Evolutionary conservation across 2,113 vertebrate genomes (phyloP).

Genomic region (Montifringilla adamsi): DNA sequence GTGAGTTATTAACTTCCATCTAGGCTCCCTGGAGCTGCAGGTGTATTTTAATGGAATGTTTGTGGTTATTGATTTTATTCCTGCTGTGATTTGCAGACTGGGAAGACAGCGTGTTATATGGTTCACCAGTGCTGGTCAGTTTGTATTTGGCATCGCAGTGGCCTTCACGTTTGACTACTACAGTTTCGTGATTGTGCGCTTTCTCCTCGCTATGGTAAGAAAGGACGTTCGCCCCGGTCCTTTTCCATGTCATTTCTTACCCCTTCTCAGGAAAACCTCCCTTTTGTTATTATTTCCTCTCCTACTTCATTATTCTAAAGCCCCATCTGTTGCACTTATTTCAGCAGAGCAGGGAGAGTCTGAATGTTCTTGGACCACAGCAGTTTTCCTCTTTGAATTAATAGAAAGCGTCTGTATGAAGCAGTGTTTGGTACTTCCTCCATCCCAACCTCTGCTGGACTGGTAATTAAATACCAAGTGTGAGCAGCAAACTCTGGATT

Average conservation of each 20-base stretch:
- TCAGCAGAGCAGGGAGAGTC: slow-evolving; percentile 63
- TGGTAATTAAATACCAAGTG: slow-evolving; percentile 59
- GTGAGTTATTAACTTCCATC: not conserved
- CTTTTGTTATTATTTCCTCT: slow-evolving; percentile 30
- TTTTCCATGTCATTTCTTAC: not conserved
- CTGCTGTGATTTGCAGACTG: slow-evolving; percentile 72
- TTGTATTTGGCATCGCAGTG: slow-evolving; percentile 80
- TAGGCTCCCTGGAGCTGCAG: not conserved
- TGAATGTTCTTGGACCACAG: slow-evolving; percentile 58
- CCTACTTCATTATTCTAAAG: slow-evolving; percentile 55
- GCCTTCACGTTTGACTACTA: slow-evolving; percentile 87
- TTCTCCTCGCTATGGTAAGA: slow-evolving; percentile 91
- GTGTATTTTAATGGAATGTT: not conserved
- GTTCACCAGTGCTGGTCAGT: slow-evolving; percentile 83
- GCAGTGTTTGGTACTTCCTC: slow-evolving; percentile 60
- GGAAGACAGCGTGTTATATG: slow-evolving; percentile 85
- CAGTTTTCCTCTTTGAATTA: slow-evolving; percentile 64
- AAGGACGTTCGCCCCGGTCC: not conserved
- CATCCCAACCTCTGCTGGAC: slow-evolving; percentile 63
- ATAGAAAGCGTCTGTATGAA: slow-evolving; percentile 52
- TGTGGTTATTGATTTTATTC: not conserved
- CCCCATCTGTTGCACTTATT: slow-evolving; percentile 61
- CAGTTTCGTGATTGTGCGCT: slow-evolving; percentile 81
- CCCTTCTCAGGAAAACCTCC: slow-evolving; percentile 36
- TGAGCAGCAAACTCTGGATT: slow-evolving; percentile 42